Evolutionary conservation across 2,113 vertebrate genomes (phyloP), one percentile per base, ranked within the genome.

Genomic region (Ammodramus savannarum): DNA sequence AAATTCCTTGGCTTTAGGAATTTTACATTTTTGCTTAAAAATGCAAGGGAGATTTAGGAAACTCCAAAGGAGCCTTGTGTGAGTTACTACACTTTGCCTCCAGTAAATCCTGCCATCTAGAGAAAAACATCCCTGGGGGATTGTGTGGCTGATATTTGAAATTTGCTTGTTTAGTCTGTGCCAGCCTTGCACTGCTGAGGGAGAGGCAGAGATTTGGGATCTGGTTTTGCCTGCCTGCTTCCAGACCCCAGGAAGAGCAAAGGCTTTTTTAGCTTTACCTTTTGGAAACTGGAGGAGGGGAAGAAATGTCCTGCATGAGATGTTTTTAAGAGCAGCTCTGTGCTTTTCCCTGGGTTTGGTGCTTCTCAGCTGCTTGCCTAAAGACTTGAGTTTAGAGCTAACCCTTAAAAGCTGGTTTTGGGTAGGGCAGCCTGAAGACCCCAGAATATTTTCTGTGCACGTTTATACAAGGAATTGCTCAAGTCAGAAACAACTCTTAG

Each of bases 161-260:
- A 31, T 1, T 59, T 59, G 4, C 17, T 29, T 9, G 16, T 13
- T 80, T 39, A 17, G 34, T 21, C 26, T 49, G 31, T 43, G n/a
- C 29, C 32, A 36, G 57, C 22, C 41, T 68, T n/a, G 41, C 18
- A 13, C 1, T 1, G 46, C 65, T 67, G 15, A 29, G 46, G 41
- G n/a, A 0, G 1, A 69, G 38, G 38, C 26, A 38, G 57, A 66
- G 65, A 7, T 58, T 65, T 0, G 3, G 82, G 51, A 39, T 16
- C 21, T 58, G 59, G 29, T 54, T 83, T 39, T 80, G 20, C 36
- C 19, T 44, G 38, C 48, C 44, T 31, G 20, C 5, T 44, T 78
- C 67, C 29, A 63, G 15, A 34, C 43, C 54, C 49, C 18, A 21
- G 59, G 20, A 77, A 19, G 15, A 55, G 36, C 31, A 36, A 62